These are phyloP conservation scores for Tachycineta bicolor DNA, from an alignment of 2,113 vertebrate species.

Conservation along the genomic window DNA sequence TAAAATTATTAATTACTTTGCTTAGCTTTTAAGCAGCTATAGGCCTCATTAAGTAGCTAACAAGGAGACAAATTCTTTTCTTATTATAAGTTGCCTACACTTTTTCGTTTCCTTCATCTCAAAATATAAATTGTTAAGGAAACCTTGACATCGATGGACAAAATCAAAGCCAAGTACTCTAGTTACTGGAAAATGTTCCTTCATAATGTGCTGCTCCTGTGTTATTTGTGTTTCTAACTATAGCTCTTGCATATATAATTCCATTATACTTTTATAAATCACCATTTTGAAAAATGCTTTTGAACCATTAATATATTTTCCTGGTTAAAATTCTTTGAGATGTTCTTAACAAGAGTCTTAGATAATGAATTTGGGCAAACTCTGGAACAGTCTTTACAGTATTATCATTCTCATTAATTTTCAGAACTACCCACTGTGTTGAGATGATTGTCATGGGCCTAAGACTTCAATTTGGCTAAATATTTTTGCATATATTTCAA, in stretches of 20 bases:
- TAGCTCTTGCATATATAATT: slow-evolving; percentile 83
- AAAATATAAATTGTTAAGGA: slow-evolving; percentile 37
- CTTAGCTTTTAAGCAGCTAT: slow-evolving; percentile 34
- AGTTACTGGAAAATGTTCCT: slow-evolving; percentile 37
- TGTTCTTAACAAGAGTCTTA: slow-evolving; percentile 95
- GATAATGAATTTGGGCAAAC: slow-evolving; percentile 99
- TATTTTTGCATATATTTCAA: slow-evolving; percentile 87
- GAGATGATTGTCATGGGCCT: slow-evolving; percentile 99
- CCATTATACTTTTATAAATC: slow-evolving; percentile 85
- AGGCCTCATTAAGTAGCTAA: slow-evolving; percentile 33
- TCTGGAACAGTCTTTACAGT: slow-evolving; percentile 99
- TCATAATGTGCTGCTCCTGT: slow-evolving; percentile 47
- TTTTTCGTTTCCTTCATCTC: neutral
- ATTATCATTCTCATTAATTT: slow-evolving; percentile 99
- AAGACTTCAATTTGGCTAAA: slow-evolving; percentile 98
- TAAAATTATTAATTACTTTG: slow-evolving; percentile 50
- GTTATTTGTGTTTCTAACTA: slow-evolving; percentile 73
- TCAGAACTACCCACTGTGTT: slow-evolving; percentile 96
- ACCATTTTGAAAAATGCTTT: slow-evolving; percentile 85
- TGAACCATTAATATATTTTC: slow-evolving; percentile 87
- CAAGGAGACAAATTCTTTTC: neutral
- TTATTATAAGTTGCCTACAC: neutral
- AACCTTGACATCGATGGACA: slow-evolving; percentile 33
- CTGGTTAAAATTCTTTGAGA: slow-evolving; percentile 92
- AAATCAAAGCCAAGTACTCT: slow-evolving; percentile 39